Conservation (phyloP, 2,113 vertebrate species). For the Myrmophylax atrothorax region DNA sequence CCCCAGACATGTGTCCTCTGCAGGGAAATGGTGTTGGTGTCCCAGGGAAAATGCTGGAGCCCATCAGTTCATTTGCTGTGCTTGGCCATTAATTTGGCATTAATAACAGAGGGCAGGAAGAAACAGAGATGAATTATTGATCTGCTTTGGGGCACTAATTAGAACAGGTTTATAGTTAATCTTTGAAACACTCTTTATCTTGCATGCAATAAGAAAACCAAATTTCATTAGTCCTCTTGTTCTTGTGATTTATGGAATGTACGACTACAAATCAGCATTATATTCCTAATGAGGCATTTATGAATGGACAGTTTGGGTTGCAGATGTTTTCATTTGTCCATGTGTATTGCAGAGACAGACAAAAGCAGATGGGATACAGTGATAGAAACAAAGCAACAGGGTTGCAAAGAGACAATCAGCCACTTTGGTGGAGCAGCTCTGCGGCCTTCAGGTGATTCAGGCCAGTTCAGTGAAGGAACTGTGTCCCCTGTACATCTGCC, state of each 20-base stretch:
- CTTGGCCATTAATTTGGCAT: conserved; percentile 50
- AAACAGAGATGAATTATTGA: conserved; percentile 71
- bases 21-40: background rate
- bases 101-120: conserved; percentile 42
- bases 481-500: background rate
- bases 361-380: background rate
- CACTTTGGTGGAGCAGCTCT: background rate
- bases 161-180: conserved; percentile 54
- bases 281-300: background rate
- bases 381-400: background rate
- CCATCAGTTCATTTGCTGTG: background rate
- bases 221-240: conserved; percentile 24
- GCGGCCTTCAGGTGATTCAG: background rate
- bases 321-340: background rate
- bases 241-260: conserved; percentile 5
- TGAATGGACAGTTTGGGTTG: background rate
- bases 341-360: background rate
- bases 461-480: background rate
- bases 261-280: conserved; percentile 1
- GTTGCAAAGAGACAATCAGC: accelerated
- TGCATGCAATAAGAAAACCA: conserved; percentile 41
- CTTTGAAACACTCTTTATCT: conserved; percentile 37
- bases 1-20: background rate
- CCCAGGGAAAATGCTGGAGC: background rate
- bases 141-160: conserved; percentile 66